phyloP scores from a whole-genome alignment of 64 coral and sea anemone species.

The Hydrozoanthus tunicans region DNA sequence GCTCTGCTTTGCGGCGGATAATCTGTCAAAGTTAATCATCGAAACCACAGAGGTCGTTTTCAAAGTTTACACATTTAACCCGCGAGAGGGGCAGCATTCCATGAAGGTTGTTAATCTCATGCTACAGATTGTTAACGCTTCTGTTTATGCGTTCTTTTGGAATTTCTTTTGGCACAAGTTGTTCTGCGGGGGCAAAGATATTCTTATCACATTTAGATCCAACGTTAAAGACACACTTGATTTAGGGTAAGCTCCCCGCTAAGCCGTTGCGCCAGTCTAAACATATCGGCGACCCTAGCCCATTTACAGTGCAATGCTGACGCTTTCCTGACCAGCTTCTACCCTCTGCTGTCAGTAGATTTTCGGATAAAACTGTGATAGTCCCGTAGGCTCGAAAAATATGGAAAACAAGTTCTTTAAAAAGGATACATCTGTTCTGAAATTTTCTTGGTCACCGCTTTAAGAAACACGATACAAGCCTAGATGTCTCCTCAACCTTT shows the following conservation, averaged over 20 bases:
- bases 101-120: conserved; percentile 36
- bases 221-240: conserved; percentile 25
- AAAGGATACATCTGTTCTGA: no score
- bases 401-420: no score
- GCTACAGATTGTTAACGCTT: conserved; percentile 33
- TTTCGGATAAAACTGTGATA: no score
- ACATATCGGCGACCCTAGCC: no score
- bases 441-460: no score
- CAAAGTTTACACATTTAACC: conserved; percentile 32
- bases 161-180: conserved; percentile 45
- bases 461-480: no score
- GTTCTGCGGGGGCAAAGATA: conserved; percentile 47
- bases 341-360: no score
- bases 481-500: no score
- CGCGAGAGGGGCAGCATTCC: neutral
- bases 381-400: no score
- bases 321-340: no score
- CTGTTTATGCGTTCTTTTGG: conserved; percentile 31
- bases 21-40: conserved; percentile 35
- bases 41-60: conserved; percentile 42
- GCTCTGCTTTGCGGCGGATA: conserved; percentile 38
- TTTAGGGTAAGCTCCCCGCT: neutral
- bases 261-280: no score
- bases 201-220: conserved; percentile 39
- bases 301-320: no score